phyloP scores from a whole-genome alignment of 2,888 invertebrate species.

The Eilema depressum region DNA sequence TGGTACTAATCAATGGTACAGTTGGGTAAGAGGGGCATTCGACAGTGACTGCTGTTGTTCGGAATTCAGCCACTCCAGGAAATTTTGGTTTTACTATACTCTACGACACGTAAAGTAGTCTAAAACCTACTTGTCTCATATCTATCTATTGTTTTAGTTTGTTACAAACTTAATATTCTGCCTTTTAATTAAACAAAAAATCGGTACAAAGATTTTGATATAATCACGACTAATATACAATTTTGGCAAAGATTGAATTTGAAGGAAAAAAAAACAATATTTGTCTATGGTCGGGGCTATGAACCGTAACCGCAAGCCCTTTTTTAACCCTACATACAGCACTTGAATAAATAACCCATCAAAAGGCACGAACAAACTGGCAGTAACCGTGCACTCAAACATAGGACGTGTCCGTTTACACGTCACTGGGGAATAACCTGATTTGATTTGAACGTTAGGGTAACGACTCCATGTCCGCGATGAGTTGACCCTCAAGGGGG shows the following conservation, averaged over 20 bases:
- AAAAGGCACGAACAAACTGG: not conserved
- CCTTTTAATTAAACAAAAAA: too few species aligned
- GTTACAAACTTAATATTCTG: too few species aligned
- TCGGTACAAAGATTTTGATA: too few species aligned
- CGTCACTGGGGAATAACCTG: not conserved
- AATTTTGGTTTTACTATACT: too few species aligned
- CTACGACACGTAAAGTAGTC: too few species aligned
- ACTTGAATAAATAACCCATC: conserved; percentile 4
- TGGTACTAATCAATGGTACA: too few species aligned
- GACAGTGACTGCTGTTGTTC: too few species aligned
- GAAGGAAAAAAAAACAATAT: not conserved
- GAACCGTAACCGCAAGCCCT: not conserved
- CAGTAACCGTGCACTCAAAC: not conserved
- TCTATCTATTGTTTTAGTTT: too few species aligned
- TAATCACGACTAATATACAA: not conserved
- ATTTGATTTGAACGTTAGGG: not conserved
- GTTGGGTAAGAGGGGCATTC: too few species aligned
- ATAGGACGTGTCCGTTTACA: not conserved
- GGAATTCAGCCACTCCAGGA: too few species aligned
- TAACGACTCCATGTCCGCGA: not conserved
- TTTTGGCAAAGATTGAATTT: not conserved
- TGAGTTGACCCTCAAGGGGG: not conserved
- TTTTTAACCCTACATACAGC: not conserved
- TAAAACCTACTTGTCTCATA: too few species aligned
- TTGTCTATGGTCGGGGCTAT: not conserved